These are phyloP conservation scores for Gorsachius goisagi DNA, from an alignment of 2,113 vertebrate species.

Conservation along the genomic window DNA sequence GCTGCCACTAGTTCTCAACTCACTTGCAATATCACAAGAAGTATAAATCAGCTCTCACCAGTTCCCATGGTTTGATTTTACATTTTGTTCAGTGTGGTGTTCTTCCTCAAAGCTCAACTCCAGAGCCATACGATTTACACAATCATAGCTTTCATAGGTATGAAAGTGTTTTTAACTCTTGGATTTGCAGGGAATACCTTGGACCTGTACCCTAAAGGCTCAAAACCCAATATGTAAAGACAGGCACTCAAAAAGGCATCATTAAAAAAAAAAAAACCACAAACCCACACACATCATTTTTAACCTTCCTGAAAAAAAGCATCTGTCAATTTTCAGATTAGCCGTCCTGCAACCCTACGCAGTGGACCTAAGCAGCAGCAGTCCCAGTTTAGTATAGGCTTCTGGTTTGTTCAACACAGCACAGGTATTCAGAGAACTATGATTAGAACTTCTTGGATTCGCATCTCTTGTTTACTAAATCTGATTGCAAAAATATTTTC, in stretches of 20 bases:
- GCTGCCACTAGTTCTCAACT: not conserved
- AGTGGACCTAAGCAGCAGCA: not conserved
- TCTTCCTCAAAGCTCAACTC: not conserved
- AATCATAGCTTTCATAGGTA: not conserved
- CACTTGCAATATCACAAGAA: not conserved
- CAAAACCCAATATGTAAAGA: not conserved
- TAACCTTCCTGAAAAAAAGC: not conserved
- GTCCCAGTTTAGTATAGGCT: not conserved
- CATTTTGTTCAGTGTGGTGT: not conserved
- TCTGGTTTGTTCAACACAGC: not conserved
- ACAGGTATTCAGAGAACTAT: not conserved
- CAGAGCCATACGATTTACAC: not conserved
- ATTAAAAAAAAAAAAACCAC: not conserved
- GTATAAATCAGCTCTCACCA: not conserved
- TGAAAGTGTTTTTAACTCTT: not conserved
- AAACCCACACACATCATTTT: not conserved
- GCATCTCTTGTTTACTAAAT: not conserved
- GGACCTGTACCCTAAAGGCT: not conserved
- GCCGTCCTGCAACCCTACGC: not conserved
- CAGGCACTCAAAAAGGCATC: not conserved
- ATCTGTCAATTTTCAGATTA: not conserved
- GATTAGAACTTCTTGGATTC: not conserved
- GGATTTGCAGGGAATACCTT: not conserved
- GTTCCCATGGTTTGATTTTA: not conserved
- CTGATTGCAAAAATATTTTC: not conserved